Percentiles rank a stretch among this genome's conserved stretches.
These are phyloP conservation scores for Pycnomerus fuliginosus DNA, from an alignment of 2,888 invertebrate genomes.

Conservation along the genomic window DNA sequence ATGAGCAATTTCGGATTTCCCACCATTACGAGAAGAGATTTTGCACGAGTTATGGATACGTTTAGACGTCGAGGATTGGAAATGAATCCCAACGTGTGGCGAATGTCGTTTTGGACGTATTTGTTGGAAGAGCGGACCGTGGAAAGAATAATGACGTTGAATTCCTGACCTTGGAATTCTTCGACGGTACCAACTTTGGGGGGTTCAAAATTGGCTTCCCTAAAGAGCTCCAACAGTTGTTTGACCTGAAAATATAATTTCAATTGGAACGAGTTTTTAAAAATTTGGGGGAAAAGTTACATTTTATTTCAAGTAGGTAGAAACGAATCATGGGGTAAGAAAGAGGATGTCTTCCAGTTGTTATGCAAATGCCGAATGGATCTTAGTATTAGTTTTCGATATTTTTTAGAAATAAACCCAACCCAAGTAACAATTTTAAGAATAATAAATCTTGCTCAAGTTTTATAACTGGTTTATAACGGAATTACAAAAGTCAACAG, in stretches of 20 bases:
- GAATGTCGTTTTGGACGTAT: constrained; percentile 52
- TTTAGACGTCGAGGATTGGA: constrained; percentile 78
- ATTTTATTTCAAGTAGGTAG: too few relatives aligned
- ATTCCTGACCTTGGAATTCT: constrained; percentile 84
- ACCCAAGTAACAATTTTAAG: too few relatives aligned
- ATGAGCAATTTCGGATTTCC: constrained; percentile 78
- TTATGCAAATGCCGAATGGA: too few relatives aligned
- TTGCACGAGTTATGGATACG: constrained; percentile 85
- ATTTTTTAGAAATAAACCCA: too few relatives aligned
- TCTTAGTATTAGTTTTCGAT: too few relatives aligned
- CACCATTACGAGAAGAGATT: constrained; percentile 74
- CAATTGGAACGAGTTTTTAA: too few relatives aligned
- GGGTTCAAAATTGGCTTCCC: constrained; percentile 54
- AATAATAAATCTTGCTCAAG: too few relatives aligned
- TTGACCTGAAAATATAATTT: constrained; percentile 61
- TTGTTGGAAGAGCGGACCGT: constrained; percentile 61
- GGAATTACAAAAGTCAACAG: too few relatives aligned
- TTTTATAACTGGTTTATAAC: too few relatives aligned
- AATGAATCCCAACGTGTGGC: constrained; percentile 70
- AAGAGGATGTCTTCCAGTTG: too few relatives aligned
- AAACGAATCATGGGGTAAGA: too few relatives aligned
- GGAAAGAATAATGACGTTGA: constrained; percentile 70
- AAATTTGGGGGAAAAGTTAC: too few relatives aligned
- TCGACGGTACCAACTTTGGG: constrained; percentile 81
- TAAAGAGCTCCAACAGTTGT: constrained; percentile 12